A percentile compares a stretch with the other conserved stretches of the same genome.
Evolutionary conservation across 64 coral and sea anemone genomes (phyloP).

Genomic region (Stichodactyla mertensii): DNA sequence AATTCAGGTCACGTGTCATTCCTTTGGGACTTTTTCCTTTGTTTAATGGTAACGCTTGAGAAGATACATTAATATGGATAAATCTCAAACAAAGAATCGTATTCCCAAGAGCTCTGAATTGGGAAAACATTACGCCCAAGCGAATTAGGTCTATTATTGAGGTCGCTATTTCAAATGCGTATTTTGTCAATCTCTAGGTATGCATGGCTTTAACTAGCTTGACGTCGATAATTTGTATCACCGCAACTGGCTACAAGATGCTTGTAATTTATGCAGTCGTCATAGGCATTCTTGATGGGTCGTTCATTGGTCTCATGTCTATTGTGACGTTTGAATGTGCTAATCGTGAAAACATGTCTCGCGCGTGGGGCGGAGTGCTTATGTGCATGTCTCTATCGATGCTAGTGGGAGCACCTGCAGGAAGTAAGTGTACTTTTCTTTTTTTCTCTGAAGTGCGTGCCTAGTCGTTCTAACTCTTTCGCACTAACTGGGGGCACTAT

Average conservation of each 20-base stretch:
- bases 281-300: conserved; percentile 77
- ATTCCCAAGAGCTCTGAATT: no score
- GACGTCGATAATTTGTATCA: conserved; percentile 51
- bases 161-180: no score
- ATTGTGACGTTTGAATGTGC: conserved; percentile 92
- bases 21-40: no score
- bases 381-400: conserved; percentile 88
- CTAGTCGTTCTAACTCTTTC: no score
- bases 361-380: conserved; percentile 82
- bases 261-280: conserved; percentile 72
- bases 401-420: conserved; percentile 76
- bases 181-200: not conserved
- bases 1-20: no score
- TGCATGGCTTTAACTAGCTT: conserved; percentile 86
- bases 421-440: conserved; percentile 31
- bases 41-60: no score
- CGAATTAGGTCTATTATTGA: no score
- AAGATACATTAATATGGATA: no score
- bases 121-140: no score
- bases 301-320: conserved; percentile 92
- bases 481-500: no score
- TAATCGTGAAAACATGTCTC: conserved; percentile 66
- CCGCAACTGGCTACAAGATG: conserved; percentile 55
- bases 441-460: no score
- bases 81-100: no score